These are phyloP conservation scores for Lagocephalus sceleratus DNA, from an alignment of 2,797 vertebrate species.

Conservation along the genomic window DNA sequence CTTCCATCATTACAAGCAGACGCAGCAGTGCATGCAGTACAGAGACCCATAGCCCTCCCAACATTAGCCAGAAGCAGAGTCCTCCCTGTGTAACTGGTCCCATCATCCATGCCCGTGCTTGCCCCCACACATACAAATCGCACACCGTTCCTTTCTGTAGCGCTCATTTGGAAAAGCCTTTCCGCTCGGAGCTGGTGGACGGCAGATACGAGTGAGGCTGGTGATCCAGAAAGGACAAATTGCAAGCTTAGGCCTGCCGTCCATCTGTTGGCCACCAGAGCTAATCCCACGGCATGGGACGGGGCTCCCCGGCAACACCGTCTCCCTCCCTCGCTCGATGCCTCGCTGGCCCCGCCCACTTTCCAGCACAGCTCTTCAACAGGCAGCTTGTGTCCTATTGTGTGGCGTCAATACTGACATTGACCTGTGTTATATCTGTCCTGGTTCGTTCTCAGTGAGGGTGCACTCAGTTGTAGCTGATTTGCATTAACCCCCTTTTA, in stretches of 20 bases:
- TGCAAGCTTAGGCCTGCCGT: slow-evolving; percentile 55
- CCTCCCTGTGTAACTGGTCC: not conserved
- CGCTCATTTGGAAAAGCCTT: slow-evolving; percentile 23
- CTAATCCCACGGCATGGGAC: slow-evolving; percentile 60
- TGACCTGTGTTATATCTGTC: slow-evolving; percentile 52
- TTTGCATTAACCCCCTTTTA: slow-evolving; percentile 56
- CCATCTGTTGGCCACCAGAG: slow-evolving; percentile 68
- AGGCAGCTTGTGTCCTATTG: slow-evolving; percentile 38
- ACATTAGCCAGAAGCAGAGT: not conserved
- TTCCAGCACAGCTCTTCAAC: slow-evolving; percentile 22
- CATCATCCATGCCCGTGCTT: not conserved
- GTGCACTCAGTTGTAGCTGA: slow-evolving; percentile 29
- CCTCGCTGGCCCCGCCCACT: slow-evolving; percentile 25
- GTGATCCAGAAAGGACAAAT: slow-evolving; percentile 63
- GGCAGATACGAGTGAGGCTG: slow-evolving; percentile 37
- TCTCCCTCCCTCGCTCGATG: slow-evolving; percentile 15
- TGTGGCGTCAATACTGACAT: slow-evolving; percentile 41
- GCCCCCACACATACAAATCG: slow-evolving; percentile 2
- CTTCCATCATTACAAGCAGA: not conserved
- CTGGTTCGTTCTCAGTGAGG: slow-evolving; percentile 9
- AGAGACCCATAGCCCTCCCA: not conserved
- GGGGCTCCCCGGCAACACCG: slow-evolving; percentile 38
- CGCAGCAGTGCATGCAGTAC: not conserved
- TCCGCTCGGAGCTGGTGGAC: slow-evolving; percentile 23
- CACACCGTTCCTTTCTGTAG: slow-evolving; percentile 17